Base-by-base conservation (phyloP, 2,797 vertebrate genomes). In the Emys orbicularis region DNA sequence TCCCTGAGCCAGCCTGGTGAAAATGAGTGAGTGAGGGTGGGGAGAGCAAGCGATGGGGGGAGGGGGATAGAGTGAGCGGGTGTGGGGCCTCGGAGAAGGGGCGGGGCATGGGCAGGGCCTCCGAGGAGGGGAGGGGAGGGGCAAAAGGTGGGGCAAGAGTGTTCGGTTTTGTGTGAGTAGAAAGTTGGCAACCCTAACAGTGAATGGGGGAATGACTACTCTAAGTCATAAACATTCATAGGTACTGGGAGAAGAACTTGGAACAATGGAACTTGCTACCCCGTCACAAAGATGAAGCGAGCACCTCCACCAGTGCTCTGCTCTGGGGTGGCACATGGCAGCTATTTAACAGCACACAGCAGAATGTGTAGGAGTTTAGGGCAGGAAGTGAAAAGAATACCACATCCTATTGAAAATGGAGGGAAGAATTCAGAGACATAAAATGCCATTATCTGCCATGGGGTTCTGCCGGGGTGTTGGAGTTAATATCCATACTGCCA, bases 371-470 rank as follows among this genome's bases (percentile, higher is more conserved):
- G 92, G 83, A 74, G 44, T 44, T 74, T 50, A 21, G 89, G 84
- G 83, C 1, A 94, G 59, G 93, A 92, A 90, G 76, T 11, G 44
- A 93, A 90, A 94, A 96, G 72, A 80, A 88, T 90, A n/a, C 68
- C 81, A 83, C 5, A 12, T 16, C 92, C 87, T 94, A 93, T 11
- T 82, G 93, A 93, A 94, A 93, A 84, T 5, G n/a, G 34, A 3
- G 49, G 44, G 52, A 53, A 53, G 81, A 83, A 90, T 18, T 52
- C 50, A 12, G 50, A 49, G 76, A 8, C 37, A 50, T 54, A 5
- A 77, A 93, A 90, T 0, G 2, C 50, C 61, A 47, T 47, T 1
- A 0, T 2, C 34, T 47, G 81, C 86, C 8, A 6, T 8, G 54
- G 57, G 80, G n/a, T 79, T 88, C 76, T 81, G 68, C 85, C 88